phyloP scores from a whole-genome alignment of 2,797 vertebrate species.

The Nothura maculosa region DNA sequence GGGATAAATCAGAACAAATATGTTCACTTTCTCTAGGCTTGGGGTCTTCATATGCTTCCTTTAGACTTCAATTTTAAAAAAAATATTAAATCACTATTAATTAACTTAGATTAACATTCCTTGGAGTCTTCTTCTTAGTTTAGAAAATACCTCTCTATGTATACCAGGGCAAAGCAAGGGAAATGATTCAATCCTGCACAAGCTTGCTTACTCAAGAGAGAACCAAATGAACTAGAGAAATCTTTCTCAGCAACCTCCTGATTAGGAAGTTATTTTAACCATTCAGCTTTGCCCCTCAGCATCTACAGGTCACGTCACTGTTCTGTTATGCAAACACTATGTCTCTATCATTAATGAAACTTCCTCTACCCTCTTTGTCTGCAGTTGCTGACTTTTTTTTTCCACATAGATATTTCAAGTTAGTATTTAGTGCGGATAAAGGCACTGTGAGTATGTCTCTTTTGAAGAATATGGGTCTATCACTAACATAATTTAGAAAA shows the following conservation, averaged over 20 bases:
- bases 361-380: neutral
- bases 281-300: neutral
- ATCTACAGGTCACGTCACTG: neutral
- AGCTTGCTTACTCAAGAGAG: neutral
- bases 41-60: neutral
- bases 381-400: neutral
- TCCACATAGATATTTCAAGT: neutral
- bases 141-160: neutral
- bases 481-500: neutral
- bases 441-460: neutral
- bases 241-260: neutral
- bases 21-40: neutral
- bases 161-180: neutral
- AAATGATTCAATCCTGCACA: neutral
- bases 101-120: neutral
- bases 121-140: neutral
- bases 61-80: neutral
- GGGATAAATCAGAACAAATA: neutral
- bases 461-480: neutral
- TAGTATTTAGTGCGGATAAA: neutral
- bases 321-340: neutral
- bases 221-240: neutral
- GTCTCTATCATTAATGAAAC: neutral
- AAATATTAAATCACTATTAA: neutral
- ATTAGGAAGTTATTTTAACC: neutral